These are phyloP conservation scores for Lordiphosa collinella DNA, from an alignment of 1,140 invertebrate species.

Conservation along the genomic window DNA sequence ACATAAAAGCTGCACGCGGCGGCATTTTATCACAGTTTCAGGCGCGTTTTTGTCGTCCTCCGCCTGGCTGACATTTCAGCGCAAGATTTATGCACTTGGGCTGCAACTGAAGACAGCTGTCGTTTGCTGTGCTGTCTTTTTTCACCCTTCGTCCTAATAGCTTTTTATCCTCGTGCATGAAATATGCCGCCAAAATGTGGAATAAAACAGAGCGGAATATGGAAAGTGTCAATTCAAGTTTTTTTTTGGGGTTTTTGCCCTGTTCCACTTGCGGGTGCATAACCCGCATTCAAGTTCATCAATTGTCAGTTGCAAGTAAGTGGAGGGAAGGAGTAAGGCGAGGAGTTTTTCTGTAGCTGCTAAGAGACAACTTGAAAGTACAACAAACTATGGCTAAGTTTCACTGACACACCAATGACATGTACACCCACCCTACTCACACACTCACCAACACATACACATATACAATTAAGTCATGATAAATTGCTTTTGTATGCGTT, in stretches of 20 bases:
- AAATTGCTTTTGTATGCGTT: conserved; percentile 76
- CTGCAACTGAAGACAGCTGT: conserved; percentile 76
- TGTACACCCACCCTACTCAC: conserved; percentile 21
- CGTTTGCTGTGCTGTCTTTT: conserved; percentile 57
- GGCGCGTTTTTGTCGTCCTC: conserved; percentile 38
- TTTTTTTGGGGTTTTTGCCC: conserved; percentile 18
- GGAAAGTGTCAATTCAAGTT: conserved; percentile 67
- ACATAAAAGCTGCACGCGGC: conserved; percentile 57
- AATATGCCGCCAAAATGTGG: conserved; percentile 66
- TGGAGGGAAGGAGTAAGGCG: background rate
- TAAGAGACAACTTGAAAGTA: conserved; percentile 45
- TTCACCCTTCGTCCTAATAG: conserved; percentile 45
- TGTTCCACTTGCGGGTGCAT: conserved; percentile 19
- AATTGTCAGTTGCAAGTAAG: conserved; percentile 28
- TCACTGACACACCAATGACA: conserved; percentile 64
- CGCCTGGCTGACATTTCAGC: conserved; percentile 60
- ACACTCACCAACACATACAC: conserved; percentile 13
- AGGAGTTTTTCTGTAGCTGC: background rate
- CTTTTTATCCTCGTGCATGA: conserved; percentile 72
- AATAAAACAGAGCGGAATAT: conserved; percentile 59
- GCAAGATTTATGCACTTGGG: conserved; percentile 73
- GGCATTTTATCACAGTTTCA: conserved; percentile 65
- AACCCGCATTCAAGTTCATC: conserved; percentile 48
- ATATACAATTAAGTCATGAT: conserved; percentile 70
- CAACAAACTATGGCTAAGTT: conserved; percentile 63